Evolutionary conservation across 1,140 invertebrate genomes (phyloP).

Genomic region (Probaryconus sp.): DNA sequence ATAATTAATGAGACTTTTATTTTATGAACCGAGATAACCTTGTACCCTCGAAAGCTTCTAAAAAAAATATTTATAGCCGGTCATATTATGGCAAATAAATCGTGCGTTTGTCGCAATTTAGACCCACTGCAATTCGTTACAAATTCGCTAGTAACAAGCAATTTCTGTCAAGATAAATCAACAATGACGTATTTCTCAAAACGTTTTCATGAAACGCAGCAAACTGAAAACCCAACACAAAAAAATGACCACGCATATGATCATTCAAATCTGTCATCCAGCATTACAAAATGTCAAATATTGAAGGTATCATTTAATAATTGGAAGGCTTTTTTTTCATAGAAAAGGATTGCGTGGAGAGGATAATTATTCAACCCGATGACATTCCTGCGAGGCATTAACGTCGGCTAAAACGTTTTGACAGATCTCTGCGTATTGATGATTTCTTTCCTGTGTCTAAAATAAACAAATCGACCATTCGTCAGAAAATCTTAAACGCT

Average conservation of each 20-base stretch:
- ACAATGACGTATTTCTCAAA: background rate
- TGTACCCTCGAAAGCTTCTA: too few species aligned
- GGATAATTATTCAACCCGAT: slow-evolving; percentile 13
- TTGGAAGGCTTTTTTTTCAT: background rate
- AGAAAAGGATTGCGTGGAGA: background rate
- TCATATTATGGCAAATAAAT: slow-evolving; percentile 47
- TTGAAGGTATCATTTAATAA: slow-evolving; percentile 14
- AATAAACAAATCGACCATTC: too few species aligned
- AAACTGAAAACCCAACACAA: too few species aligned
- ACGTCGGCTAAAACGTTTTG: slow-evolving; percentile 5
- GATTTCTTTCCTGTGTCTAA: too few species aligned
- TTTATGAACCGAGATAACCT: too few species aligned
- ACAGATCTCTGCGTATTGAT: background rate
- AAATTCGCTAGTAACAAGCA: slow-evolving; percentile 34
- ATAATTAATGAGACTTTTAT: too few species aligned
- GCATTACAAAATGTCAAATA: slow-evolving; percentile 17
- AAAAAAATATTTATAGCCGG: too few species aligned
- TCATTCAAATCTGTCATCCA: slow-evolving; percentile 30
- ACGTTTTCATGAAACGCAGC: too few species aligned
- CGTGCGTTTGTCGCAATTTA: background rate
- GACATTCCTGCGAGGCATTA: slow-evolving; percentile 2
- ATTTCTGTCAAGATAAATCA: slow-evolving; percentile 42
- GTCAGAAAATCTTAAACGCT: too few species aligned
- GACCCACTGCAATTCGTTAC: slow-evolving; percentile 11
- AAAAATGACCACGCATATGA: slow-evolving; percentile 11